Conservation (phyloP, 2,797 vertebrate species). For the Brachyalestes nurse region DNA sequence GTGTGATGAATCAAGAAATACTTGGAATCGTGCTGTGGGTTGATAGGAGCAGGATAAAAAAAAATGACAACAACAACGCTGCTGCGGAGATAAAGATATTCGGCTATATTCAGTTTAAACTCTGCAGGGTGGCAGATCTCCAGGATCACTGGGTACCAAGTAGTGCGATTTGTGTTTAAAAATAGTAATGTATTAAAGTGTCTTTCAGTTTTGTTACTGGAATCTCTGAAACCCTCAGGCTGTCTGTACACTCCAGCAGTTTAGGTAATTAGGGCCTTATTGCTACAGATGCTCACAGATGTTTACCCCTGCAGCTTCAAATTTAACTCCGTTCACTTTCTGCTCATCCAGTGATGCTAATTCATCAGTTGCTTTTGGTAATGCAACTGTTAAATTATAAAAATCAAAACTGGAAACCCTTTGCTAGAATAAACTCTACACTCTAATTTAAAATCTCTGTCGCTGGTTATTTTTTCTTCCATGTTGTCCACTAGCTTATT, state of each 20-base stretch:
- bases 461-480: too few relatives aligned
- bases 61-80: too few relatives aligned
- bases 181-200: conserved; percentile 2
- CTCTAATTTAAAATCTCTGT: too few relatives aligned
- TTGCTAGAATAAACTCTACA: neutral
- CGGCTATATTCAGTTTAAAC: too few relatives aligned
- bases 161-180: neutral
- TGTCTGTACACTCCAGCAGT: conserved; percentile 13
- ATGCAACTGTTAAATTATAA: too few relatives aligned
- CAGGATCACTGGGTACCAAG: neutral
- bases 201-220: conserved; percentile 5
- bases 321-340: neutral
- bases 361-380: neutral
- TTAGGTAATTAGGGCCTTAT: conserved; percentile 7
- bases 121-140: conserved; percentile 3
- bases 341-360: neutral
- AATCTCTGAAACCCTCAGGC: neutral
- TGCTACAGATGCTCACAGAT: neutral
- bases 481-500: too few relatives aligned
- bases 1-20: too few relatives aligned
- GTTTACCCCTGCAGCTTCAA: conserved; percentile 12
- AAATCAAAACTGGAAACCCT: too few relatives aligned
- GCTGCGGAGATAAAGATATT: too few relatives aligned
- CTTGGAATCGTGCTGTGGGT: too few relatives aligned
- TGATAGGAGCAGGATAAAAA: too few relatives aligned